These are phyloP conservation scores for Gavialis gangeticus DNA, from an alignment of 2,113 vertebrate genomes.

Conservation along the genomic window DNA sequence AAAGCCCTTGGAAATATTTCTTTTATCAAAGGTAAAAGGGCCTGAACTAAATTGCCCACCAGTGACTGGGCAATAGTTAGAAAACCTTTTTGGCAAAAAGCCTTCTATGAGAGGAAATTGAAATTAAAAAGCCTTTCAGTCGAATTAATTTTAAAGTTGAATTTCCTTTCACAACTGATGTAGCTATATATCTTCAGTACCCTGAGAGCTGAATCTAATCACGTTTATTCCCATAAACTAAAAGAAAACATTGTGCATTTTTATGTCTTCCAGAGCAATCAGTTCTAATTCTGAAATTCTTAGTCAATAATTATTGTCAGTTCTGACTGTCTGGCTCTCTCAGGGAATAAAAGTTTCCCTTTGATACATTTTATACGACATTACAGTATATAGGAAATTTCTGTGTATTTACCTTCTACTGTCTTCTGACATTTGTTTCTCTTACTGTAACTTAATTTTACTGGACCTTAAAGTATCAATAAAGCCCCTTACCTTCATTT, in stretches of 20 bases:
- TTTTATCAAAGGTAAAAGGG: background rate
- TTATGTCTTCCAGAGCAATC: background rate
- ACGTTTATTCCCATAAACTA: background rate
- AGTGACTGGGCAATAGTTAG: background rate
- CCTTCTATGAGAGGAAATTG: slow-evolving; percentile 12
- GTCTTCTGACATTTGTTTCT: background rate
- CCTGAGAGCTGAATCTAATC: background rate
- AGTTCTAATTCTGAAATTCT: background rate
- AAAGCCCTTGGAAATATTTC: slow-evolving; percentile 1
- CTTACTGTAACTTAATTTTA: background rate
- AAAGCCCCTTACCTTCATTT: background rate
- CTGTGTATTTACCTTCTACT: background rate
- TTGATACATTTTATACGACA: background rate
- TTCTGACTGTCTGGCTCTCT: background rate
- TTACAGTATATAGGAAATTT: background rate
- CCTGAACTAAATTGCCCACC: slow-evolving; percentile 33
- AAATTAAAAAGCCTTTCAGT: slow-evolving; percentile 37
- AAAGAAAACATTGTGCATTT: background rate
- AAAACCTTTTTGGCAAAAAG: slow-evolving; percentile 36
- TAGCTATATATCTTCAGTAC: background rate
- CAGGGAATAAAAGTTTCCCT: background rate
- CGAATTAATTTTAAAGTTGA: slow-evolving; percentile 20
- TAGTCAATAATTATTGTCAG: background rate
- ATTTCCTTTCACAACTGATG: background rate
- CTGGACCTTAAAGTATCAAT: background rate